Evolutionary conservation across 2,113 vertebrate species (phyloP), one percentile per base, ranked within the genome.

Genomic region (Piaya cayana): DNA sequence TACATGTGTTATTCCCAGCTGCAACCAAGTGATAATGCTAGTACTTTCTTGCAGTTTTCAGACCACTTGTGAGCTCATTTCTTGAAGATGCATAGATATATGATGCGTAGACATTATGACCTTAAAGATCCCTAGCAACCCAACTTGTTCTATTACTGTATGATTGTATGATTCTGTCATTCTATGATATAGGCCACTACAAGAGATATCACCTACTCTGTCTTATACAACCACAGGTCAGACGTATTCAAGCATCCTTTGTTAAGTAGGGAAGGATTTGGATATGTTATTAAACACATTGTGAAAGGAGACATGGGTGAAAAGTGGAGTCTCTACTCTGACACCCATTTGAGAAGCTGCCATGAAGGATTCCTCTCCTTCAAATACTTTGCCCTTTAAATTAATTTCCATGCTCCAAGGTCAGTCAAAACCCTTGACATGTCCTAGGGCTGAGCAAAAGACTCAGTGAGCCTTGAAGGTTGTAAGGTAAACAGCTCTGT

Each of bases 401-500:
- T 67, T 55, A 52, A 91, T 91, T 93, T 92, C 43, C 8, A 1
- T 82, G 47, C 64, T 92, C 32, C 49, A 47, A 64, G 25, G 19
- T 17, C 60, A 43, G 0, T 67, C 19, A 69, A 82, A 88, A 52
- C 26, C 52, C 0, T 0, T 77, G 80, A 34, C 5, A 3, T 52
- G 56, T 68, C 58, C 86, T 82, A 62, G 39, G 88, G 36, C 43
- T 87, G 56, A 82, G 62, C 72, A 86, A 58, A 88, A 78, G 47
- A 60, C 65, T 89, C 56, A 71, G 14, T 50, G 22, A 50, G 52
- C 65, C 49, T 69, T 53, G 6, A 17, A 26, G 23, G 29, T 7
- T 75, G 27, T 88, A 11, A 67, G 60, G 34, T 15, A 68, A 53
- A 34, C 52, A 37, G 5, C 56, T 60, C 27, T 79, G 39, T 75